phyloP scores from a whole-genome alignment of 2,797 vertebrate genomes.

The Echeneis naucrates region DNA sequence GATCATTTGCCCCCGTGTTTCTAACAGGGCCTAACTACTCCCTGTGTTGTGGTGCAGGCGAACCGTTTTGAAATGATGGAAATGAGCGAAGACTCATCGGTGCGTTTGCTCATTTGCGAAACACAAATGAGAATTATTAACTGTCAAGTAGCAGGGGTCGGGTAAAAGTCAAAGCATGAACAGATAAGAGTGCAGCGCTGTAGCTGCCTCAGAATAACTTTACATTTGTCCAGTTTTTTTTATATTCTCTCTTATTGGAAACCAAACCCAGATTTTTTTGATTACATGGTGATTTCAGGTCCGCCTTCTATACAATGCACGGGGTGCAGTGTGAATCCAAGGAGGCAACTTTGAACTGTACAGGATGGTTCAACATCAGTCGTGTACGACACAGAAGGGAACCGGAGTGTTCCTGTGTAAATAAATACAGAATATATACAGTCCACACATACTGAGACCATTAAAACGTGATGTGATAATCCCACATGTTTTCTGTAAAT shows the following conservation, averaged over 20 bases:
- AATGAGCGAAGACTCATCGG: conserved; percentile 27
- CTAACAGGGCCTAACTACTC: conserved; percentile 22
- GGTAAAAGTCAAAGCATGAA: conserved; percentile 6
- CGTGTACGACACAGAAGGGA: conserved; percentile 54
- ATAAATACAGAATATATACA: conserved; percentile 81
- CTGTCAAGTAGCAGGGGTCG: conserved; percentile 42
- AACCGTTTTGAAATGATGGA: conserved; percentile 35
- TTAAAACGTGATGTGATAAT: conserved; percentile 47
- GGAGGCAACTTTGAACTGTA: conserved; percentile 56
- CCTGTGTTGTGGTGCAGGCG: conserved; percentile 27
- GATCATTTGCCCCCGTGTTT: conserved; percentile 32
- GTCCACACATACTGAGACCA: conserved; percentile 60
- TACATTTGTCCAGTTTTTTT: conserved; percentile 18
- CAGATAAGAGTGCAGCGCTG: neutral
- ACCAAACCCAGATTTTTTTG: neutral
- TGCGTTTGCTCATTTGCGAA: conserved; percentile 28
- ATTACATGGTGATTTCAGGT: neutral
- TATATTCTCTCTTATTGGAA: neutral
- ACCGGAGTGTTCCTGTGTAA: conserved; percentile 40
- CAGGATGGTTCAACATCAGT: conserved; percentile 45
- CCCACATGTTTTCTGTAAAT: conserved; percentile 56
- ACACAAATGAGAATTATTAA: conserved; percentile 2
- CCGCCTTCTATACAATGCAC: conserved; percentile 13
- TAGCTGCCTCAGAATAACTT: conserved; percentile 11
- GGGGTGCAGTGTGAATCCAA: conserved; percentile 12